Conservation (phyloP, 2,113 vertebrate species). For the Rhizomys pruinosus region DNA sequence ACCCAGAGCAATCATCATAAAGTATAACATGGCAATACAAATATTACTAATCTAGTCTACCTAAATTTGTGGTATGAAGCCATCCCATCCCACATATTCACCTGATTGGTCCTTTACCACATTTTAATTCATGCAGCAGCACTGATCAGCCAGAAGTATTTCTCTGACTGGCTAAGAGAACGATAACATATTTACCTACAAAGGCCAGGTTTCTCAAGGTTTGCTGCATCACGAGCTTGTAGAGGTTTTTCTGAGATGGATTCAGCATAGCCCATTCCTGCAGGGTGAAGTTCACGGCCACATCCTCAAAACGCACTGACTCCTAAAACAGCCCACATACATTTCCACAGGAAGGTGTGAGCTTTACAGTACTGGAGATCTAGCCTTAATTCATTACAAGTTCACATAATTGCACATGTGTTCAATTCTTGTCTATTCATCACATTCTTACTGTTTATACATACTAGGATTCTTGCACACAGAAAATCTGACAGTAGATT, state of each 20-base stretch:
- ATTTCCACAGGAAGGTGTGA: not conserved
- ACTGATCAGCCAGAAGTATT: too few species aligned
- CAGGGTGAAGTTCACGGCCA: too few species aligned
- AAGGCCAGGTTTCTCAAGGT: too few species aligned
- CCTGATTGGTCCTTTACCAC: not conserved
- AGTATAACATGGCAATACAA: not conserved
- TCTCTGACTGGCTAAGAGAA: too few species aligned
- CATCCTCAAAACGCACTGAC: not conserved
- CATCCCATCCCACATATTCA: not conserved
- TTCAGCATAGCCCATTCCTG: too few species aligned
- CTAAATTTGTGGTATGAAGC: not conserved
- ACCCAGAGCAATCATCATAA: not conserved
- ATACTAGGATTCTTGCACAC: not conserved
- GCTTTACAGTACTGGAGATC: not conserved
- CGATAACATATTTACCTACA: too few species aligned
- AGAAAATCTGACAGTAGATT: not conserved
- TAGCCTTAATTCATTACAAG: not conserved
- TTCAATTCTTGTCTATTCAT: not conserved
- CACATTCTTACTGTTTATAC: not conserved
- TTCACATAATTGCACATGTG: not conserved
- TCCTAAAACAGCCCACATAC: not conserved
- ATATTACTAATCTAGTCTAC: not conserved
- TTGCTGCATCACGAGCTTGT: too few species aligned
- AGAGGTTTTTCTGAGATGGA: too few species aligned
- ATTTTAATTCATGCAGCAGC: not conserved